Base-by-base conservation (phyloP, 2,113 vertebrate species). In the Channa maculata region DNA sequence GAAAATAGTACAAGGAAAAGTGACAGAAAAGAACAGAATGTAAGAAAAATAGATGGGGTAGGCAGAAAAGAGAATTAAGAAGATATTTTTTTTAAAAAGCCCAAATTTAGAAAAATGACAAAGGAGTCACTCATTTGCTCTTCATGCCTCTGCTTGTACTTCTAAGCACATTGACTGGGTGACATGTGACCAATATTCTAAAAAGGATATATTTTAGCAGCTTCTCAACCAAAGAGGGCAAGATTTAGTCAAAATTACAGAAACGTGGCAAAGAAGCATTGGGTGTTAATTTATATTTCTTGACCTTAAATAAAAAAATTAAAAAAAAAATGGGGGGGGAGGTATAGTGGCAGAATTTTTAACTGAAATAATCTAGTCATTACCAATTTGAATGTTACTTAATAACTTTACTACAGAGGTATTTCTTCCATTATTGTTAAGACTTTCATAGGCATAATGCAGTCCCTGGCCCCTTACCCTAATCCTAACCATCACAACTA, bases 1-100 rank as follows among this genome's bases (percentile, higher is more conserved):
- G 92, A 95, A 63, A 3, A 83, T 85, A 13, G 77, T 24, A 11
- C 68, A 61, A 48, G 3, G 41, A 41, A 3, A 10, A 43, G 5
- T 6, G 11, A 10, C 5, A 55, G 39, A 63, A 7, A 36, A 59
- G 6, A 39, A 24, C n/a, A 3, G 2, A 34, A 15, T 36, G 24
- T 24, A 24, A 24, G 39, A 41, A 41, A 50, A 36, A 6, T 2
- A 43, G 13, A 70, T 13, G 5, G 10, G 15, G 13, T 34, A 2
- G 43, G 8, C 11, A 7, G 9, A 46, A 7, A 33, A 4, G 58
- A 46, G 46, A 6, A 12, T 15, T 1, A 5, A 4, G 33, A 9
- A 43, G 3, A 12, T 51, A 44, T 12, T 15, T 1, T 24, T 24
- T 24, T 24, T 24, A 24, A 24, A 24, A 34, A 41, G 6, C 1